These are phyloP conservation scores for Gadus macrocephalus DNA, from an alignment of 2,113 vertebrate species.

Conservation along the genomic window DNA sequence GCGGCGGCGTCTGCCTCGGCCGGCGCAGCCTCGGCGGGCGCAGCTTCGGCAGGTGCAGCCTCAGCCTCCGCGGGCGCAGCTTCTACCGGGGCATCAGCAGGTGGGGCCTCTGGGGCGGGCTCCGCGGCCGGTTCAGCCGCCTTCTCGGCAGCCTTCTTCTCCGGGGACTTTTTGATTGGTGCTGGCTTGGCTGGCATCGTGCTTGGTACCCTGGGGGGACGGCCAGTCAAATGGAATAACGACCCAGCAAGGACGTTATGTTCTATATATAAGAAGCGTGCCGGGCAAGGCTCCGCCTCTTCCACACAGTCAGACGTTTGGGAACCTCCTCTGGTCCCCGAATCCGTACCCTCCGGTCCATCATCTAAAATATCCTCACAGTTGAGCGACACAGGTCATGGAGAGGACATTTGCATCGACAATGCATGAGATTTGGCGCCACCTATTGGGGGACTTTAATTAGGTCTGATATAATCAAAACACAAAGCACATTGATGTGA, in stretches of 20 bases:
- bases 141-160: slow-evolving; percentile 56
- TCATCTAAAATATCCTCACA: too few species aligned
- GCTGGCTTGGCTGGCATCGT: slow-evolving; percentile 57
- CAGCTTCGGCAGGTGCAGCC: slow-evolving; percentile 7
- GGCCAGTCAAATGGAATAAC: slow-evolving; percentile 33
- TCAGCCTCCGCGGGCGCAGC: slow-evolving; percentile 20
- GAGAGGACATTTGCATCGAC: not conserved
- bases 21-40: slow-evolving; percentile 10
- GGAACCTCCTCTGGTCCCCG: too few species aligned
- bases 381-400: too few species aligned
- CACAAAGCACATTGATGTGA: slow-evolving; percentile 26
- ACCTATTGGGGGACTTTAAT: slow-evolving; percentile 2
- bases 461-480: not conserved
- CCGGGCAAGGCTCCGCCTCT: slow-evolving; percentile 55
- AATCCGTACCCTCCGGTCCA: too few species aligned
- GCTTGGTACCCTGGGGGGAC: slow-evolving; percentile 21
- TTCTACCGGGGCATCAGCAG: slow-evolving; percentile 31
- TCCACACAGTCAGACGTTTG: slow-evolving; percentile 11
- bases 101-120: slow-evolving; percentile 13
- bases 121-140: slow-evolving; percentile 43
- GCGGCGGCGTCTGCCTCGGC: slow-evolving; percentile 19
- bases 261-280: slow-evolving; percentile 50
- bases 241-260: not conserved
- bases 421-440: slow-evolving; percentile 1
- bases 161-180: slow-evolving; percentile 63